Percentiles rank a stretch among this genome's conserved stretches.
phyloP scores from a whole-genome alignment of 2,888 invertebrate genomes.

The Harpalus rubripes region DNA sequence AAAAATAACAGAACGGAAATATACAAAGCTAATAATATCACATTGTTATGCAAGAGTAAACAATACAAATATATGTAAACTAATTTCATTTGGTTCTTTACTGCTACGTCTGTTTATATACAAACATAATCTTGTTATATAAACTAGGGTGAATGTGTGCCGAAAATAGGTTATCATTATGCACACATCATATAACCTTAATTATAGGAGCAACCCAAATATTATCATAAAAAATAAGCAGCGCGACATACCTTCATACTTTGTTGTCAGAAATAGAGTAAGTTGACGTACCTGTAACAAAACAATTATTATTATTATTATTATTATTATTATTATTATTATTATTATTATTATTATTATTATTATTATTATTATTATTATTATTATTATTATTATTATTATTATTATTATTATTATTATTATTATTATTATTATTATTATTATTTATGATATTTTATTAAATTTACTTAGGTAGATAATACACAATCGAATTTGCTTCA shows the following conservation, averaged over 20 bases:
- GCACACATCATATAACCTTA: constrained; percentile 1
- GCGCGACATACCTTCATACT: not conserved
- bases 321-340: too few species aligned
- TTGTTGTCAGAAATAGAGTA: not conserved
- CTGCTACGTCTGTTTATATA: not conserved
- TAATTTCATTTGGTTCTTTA: constrained; percentile 8
- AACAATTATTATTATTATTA: not conserved
- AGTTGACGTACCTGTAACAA: not conserved
- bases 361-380: too few species aligned
- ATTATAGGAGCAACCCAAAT: not conserved
- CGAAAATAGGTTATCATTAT: constrained; percentile 38
- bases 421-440: too few species aligned
- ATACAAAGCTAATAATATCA: not conserved
- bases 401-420: too few species aligned
- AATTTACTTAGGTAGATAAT: not conserved
- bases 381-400: too few species aligned
- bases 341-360: too few species aligned
- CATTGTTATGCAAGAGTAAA: constrained; percentile 3
- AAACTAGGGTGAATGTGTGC: not conserved
- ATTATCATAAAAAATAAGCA: not conserved
- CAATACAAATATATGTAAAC: constrained; percentile 18
- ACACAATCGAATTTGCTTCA: too few species aligned
- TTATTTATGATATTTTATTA: too few species aligned
- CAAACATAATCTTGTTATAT: constrained; percentile 33
- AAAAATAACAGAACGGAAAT: constrained; percentile 3